Evolutionary conservation across 1,140 invertebrate species (phyloP), one percentile per base, ranked within the genome.

Genomic region (Macrocentrus cingulum): DNA sequence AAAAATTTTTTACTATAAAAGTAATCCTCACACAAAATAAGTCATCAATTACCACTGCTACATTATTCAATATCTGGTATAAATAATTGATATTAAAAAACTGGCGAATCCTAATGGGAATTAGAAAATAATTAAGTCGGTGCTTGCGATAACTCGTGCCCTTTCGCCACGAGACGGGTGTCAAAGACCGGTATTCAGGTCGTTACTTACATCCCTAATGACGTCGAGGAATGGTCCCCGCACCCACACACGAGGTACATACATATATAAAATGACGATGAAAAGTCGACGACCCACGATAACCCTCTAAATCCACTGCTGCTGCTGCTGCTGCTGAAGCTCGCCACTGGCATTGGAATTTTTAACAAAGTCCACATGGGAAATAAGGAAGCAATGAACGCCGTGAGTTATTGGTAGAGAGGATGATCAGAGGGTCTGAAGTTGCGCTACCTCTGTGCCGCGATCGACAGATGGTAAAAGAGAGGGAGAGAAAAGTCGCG

Each of bases 181-280:
- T 39, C 22, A 23, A 49, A 46, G 42, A 42, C 44, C 45, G 59
- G 42, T 46, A 59, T 62, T 56, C 58, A 62, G 58, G 59, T 53
- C 36, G 53, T 55, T 57, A 65, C 57, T 63, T 61, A 46, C 52
- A 44, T 54, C 39, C 46, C 62, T 67, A 67, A 67, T 60, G 61
- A 68, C 58, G 67, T 67, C 64, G 44, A 18, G 41, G 67, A 66
- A 69, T 61, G 36, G 46, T 55, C 53, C 59, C 56, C 56, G 42
- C 49, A 61, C 45, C 58, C 52, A 61, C 61, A 49, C 60, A 19
- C 48, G 37, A 19, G 36, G 39, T 13, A 6, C 44, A 36, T 18
- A 45, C 18, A 13, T 25, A 11, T 11, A 46, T 22, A 22, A 23
- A 46, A 46, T 11, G 25, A 46, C 5, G 9, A 11, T 7, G 18